Percentiles rank a stretch among this genome's conserved stretches.
Conservation (phyloP, 2,797 vertebrate species). For the Ataeniobius toweri region DNA sequence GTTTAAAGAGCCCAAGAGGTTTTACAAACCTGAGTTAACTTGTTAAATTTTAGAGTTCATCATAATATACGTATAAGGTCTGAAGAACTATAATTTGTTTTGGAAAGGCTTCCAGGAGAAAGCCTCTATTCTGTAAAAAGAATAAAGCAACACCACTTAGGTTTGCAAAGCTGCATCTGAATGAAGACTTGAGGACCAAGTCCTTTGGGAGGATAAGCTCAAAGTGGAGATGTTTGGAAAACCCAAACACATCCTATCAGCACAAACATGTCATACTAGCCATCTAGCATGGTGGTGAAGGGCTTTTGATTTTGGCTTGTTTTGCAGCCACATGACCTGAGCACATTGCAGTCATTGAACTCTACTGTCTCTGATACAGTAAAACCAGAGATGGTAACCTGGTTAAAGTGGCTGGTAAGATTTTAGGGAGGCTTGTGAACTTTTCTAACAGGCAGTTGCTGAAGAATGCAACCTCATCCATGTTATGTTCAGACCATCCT, state of each 20-base stretch:
- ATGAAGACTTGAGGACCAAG: not conserved
- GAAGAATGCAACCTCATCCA: no score
- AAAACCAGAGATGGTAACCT: no score
- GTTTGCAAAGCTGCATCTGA: not conserved
- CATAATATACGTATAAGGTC: not conserved
- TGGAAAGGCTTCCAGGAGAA: not conserved
- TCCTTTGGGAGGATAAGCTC: no score
- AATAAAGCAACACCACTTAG: not conserved
- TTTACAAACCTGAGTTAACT: not conserved
- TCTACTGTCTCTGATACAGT: not conserved
- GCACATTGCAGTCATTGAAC: not conserved
- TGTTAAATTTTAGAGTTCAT: not conserved
- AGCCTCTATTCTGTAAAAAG: not conserved
- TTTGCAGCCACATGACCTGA: not conserved
- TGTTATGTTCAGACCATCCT: no score
- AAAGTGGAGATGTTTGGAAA: no score
- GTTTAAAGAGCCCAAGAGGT: not conserved
- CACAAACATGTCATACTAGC: no score
- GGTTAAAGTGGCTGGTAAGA: no score
- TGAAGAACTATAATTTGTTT: not conserved
- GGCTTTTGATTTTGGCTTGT: not conserved
- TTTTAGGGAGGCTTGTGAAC: no score
- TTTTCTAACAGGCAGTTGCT: no score
- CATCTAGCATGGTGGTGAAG: no score
- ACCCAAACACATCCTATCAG: no score